A percentile compares a stretch with the other conserved stretches of the same genome.
Conservation (phyloP, 2,113 vertebrate species). For the Takifugu flavidus region DNA sequence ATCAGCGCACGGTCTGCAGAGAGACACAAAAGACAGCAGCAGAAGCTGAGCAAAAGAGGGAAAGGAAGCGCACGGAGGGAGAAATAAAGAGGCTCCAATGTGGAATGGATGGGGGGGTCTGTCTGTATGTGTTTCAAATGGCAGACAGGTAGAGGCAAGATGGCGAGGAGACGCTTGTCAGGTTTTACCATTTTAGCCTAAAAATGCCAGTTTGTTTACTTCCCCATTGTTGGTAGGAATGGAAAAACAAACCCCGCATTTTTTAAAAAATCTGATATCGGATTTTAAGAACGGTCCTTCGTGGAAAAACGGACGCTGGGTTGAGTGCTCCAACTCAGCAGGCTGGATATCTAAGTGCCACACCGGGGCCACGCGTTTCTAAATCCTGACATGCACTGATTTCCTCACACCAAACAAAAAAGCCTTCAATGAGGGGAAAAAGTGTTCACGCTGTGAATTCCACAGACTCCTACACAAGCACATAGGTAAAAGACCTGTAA, state of each 20-base stretch:
- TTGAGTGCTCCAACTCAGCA: not conserved
- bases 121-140: constrained; percentile 58
- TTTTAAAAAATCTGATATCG: too few species aligned
- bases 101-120: constrained; percentile 24
- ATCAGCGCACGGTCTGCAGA: constrained; percentile 68
- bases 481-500: constrained; percentile 46
- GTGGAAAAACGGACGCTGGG: too few species aligned
- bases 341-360: constrained; percentile 9
- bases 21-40: constrained; percentile 56
- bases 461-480: constrained; percentile 23
- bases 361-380: constrained; percentile 1
- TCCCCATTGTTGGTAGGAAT: too few species aligned
- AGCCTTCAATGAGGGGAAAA: constrained; percentile 34
- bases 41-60: constrained; percentile 41
- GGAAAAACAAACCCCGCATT: too few species aligned
- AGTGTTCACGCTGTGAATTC: constrained; percentile 29
- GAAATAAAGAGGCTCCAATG: constrained; percentile 39
- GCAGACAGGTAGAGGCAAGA: constrained; percentile 25
- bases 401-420: constrained; percentile 31
- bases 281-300: too few species aligned
- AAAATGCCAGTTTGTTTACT: too few species aligned
- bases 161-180: constrained; percentile 2
- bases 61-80: constrained; percentile 47
- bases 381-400: constrained; percentile 6
- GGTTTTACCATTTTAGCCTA: too few species aligned